Evolutionary conservation across 37 sponge, comb jelly and placozoan genomes (phyloP).

Genomic region (Aphrocallistes beatrix): DNA sequence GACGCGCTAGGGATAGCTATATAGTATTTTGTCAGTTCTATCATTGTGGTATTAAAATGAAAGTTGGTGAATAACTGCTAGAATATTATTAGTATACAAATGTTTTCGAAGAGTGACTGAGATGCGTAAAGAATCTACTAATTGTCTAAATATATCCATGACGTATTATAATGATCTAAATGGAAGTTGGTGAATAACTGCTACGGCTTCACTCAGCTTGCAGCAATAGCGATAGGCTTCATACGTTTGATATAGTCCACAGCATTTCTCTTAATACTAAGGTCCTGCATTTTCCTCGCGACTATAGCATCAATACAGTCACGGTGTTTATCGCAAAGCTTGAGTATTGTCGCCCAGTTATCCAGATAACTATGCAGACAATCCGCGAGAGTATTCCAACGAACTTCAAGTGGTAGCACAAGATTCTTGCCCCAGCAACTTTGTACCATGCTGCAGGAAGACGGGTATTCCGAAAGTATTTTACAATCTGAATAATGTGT

Average conservation of each 20-base stretch:
- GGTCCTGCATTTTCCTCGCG: not conserved
- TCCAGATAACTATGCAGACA: slow-evolving; percentile 1
- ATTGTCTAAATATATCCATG: too few species aligned
- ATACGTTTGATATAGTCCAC: slow-evolving; percentile 9
- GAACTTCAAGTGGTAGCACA: not conserved
- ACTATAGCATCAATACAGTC: not conserved
- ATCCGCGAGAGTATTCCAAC: slow-evolving; percentile 11
- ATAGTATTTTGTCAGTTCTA: too few species aligned
- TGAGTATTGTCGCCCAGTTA: not conserved
- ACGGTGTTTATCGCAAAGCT: not conserved
- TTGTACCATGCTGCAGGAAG: slow-evolving; percentile 5
- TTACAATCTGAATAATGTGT: slow-evolving; percentile 1
- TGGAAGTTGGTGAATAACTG: too few species aligned
- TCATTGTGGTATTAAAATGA: too few species aligned
- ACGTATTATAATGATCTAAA: too few species aligned
- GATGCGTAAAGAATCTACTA: too few species aligned
- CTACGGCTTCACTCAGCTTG: not conserved
- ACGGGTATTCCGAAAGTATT: slow-evolving; percentile 10
- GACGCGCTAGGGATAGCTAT: too few species aligned
- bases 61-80: too few species aligned
- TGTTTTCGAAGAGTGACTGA: too few species aligned
- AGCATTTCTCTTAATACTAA: slow-evolving; percentile 14
- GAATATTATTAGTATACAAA: too few species aligned
- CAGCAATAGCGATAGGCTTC: slow-evolving; percentile 7
- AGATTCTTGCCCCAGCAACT: not conserved